Evolutionary conservation across 2,113 vertebrate genomes (phyloP).

Genomic region (Stigmatopora nigra): DNA sequence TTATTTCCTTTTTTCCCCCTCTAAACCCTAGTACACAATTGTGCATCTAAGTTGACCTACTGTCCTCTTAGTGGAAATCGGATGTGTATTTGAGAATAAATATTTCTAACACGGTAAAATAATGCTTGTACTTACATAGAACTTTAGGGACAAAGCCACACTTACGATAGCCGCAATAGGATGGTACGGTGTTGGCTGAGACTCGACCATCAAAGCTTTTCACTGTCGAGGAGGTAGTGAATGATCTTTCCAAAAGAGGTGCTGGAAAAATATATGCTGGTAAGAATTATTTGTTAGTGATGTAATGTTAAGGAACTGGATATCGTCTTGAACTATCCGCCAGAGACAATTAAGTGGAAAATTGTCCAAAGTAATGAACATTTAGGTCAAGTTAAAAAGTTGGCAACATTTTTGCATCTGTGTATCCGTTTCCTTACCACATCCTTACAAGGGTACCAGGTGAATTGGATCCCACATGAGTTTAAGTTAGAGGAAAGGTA

Average conservation of each 20-base stretch:
- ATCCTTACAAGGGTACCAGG: not conserved
- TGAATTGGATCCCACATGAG: not conserved
- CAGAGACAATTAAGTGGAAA: constrained; percentile 54
- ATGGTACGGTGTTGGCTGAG: constrained; percentile 8
- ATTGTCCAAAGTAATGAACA: constrained; percentile 32
- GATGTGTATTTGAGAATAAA: not conserved
- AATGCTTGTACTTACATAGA: not conserved
- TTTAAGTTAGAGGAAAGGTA: not conserved
- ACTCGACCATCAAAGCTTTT: constrained; percentile 37
- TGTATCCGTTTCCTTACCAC: not conserved
- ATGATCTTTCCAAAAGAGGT: constrained; percentile 11
- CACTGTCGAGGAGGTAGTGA: constrained; percentile 36
- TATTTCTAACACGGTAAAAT: not conserved
- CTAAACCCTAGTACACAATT: too few species aligned
- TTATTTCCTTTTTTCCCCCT: too few species aligned
- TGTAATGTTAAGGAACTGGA: constrained; percentile 28
- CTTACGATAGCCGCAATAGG: constrained; percentile 8
- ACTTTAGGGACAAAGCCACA: not conserved
- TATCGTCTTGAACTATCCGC: constrained; percentile 58
- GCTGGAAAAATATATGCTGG: constrained; percentile 38
- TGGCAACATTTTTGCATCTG: not conserved
- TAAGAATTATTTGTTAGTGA: constrained; percentile 15
- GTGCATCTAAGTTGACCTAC: not conserved
- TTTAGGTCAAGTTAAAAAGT: constrained; percentile 36
- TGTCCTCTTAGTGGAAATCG: not conserved